Base-by-base conservation (phyloP, 2,888 invertebrate species). In the Micropterix aruncella region DNA sequence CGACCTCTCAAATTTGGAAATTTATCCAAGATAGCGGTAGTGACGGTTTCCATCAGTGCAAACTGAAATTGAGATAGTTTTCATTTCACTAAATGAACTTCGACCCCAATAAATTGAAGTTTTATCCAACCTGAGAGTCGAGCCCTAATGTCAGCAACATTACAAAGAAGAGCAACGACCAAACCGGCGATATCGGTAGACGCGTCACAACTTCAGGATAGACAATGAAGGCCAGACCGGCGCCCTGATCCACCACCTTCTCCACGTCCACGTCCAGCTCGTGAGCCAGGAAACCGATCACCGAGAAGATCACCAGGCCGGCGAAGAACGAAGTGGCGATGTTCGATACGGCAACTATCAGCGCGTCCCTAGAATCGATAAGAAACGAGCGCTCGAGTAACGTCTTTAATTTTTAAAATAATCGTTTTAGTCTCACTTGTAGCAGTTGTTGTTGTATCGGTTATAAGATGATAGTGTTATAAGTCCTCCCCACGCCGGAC, bases 401-500 rank as follows among this genome's bases (percentile, higher is more conserved):
- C n/a, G n/a, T n/a, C n/a, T n/a, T n/a, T n/a, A n/a, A n/a, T n/a
- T n/a, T n/a, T n/a, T n/a, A n/a, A n/a, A n/a, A n/a, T n/a, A n/a
- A n/a, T n/a, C n/a, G n/a, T n/a, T n/a, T n/a, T n/a, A 18, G 45
- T 65, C 70, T 68, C 60, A 80, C 80, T 78, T 78, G 62, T 83
- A 85, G 55, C 84, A 83, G 57, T 89, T 84, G 61, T 88, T 89
- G 46, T 81, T 75, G 60, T 90, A 90, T 56, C 83, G 80, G 63
- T 88, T 90, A 61, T 89, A 90, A 15, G 86, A 86, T 42, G 88
- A 83, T 44, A 91, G 72, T 1, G 88, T 89, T 44, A 89, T 87
- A 12, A 90, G 72, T 37, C 89, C 90, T 42, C 90, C 90, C 83
- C 89, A 88, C 43, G 88, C 85, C 2, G 86, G 86, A 54, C 87